Conservation (phyloP, 2,797 vertebrate genomes). For the Zalophus californianus region DNA sequence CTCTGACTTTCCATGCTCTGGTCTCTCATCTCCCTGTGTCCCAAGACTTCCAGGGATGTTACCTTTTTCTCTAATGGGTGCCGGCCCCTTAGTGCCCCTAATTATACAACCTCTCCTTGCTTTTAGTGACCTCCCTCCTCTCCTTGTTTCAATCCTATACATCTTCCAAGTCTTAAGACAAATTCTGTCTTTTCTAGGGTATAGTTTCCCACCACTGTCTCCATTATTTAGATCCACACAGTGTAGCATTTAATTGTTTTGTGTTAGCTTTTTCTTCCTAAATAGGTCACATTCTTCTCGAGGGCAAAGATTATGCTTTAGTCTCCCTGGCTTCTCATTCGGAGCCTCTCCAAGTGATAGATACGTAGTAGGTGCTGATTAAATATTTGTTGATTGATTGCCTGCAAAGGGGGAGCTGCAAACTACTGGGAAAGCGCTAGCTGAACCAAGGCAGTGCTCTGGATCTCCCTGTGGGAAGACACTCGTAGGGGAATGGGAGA, state of each 20-base stretch:
- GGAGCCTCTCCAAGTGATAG: conserved; percentile 71
- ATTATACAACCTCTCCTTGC: conserved; percentile 27
- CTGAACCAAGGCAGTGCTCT: conserved; percentile 16
- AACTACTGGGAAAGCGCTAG: conserved; percentile 54
- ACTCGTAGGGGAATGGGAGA: conserved; percentile 11
- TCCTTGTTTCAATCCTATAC: conserved; percentile 64
- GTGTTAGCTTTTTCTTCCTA: conserved; percentile 77
- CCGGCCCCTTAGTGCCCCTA: neutral
- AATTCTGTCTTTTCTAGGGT: conserved; percentile 39
- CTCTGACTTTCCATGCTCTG: conserved; percentile 27
- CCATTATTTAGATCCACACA: conserved; percentile 53
- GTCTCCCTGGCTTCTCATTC: conserved; percentile 44
- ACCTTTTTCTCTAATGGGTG: conserved; percentile 53
- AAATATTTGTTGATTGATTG: conserved; percentile 83
- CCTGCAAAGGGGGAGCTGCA: conserved; percentile 47
- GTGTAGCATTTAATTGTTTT: conserved; percentile 74
- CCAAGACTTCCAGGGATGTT: neutral
- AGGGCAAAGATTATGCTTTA: conserved; percentile 55
- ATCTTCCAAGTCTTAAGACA: conserved; percentile 64
- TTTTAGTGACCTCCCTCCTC: conserved; percentile 64
- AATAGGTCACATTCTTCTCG: conserved; percentile 75
- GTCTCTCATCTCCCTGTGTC: conserved; percentile 50
- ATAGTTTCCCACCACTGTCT: conserved; percentile 32
- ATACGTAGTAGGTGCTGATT: conserved; percentile 80
- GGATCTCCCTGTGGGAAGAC: conserved; percentile 60